Evolutionary conservation across 2,113 vertebrate genomes (phyloP).

Genomic region (Scomber colias): DNA sequence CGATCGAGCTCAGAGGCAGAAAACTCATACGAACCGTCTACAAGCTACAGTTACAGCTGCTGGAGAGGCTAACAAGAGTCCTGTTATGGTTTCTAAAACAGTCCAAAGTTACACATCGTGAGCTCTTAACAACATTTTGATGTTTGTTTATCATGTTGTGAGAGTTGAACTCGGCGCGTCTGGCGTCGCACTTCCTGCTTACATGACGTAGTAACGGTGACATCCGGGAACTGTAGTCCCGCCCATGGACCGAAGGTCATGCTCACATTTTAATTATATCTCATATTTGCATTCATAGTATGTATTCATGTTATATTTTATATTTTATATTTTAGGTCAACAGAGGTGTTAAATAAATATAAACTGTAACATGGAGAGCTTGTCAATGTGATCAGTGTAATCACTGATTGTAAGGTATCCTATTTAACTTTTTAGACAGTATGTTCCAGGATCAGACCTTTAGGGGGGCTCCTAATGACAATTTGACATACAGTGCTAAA

Average conservation of each 20-base stretch:
- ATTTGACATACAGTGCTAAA: too few relatives aligned
- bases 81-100: not conserved
- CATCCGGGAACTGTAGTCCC: slow-evolving; percentile 55
- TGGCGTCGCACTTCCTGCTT: slow-evolving; percentile 69
- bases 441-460: too few relatives aligned
- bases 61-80: not conserved
- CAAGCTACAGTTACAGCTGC: not conserved
- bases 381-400: too few relatives aligned
- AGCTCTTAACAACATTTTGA: not conserved
- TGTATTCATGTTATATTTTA: too few relatives aligned
- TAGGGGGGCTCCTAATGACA: too few relatives aligned
- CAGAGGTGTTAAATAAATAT: too few relatives aligned
- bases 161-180: slow-evolving; percentile 75
- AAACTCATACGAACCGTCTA: not conserved
- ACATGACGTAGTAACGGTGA: slow-evolving; percentile 44
- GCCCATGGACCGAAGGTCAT: not conserved
- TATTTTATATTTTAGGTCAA: too few relatives aligned
- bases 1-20: not conserved
- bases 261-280: too few relatives aligned
- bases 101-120: not conserved
- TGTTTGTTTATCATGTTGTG: slow-evolving; percentile 19
- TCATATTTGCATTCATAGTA: too few relatives aligned
- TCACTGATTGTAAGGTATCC: too few relatives aligned
- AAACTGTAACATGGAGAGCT: too few relatives aligned
- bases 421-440: too few relatives aligned